Base-by-base conservation (phyloP, 2,113 vertebrate species). In the Cettia cetti region DNA sequence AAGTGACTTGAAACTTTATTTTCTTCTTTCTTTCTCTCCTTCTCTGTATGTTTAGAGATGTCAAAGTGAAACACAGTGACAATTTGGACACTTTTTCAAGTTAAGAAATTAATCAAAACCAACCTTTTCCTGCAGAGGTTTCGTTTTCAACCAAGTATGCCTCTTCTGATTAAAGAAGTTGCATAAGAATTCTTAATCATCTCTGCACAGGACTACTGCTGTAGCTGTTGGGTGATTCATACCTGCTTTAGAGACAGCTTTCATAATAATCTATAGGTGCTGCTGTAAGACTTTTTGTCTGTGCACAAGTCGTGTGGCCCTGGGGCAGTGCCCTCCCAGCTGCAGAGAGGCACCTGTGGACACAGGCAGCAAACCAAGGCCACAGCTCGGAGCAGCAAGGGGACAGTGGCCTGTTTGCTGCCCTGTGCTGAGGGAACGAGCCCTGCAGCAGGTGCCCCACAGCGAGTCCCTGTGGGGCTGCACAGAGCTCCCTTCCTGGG, bases 61-160 rank as follows among this genome's bases (percentile, higher is more conserved):
- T 86, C 93, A 71, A 91, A 92, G 49, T 89, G 94, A 92, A 86
- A 94, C 56, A 70, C n/a, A 31, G 10, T 82, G 64, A 79, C 39
- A 90, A 94, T 54, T 86, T 52, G 68, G 71, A 93, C 30, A 75
- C 52, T 71, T 95, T 92, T 92, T 94, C 74, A 90, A 68, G 88
- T 94, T 71, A 72, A 93, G 86, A 95, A 97, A 96, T 94, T 94
- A 90, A 96, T 95, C 88, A 94, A 97, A 97, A 90, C 94, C 90
- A 95, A 92, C 47, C 61, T 94, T 96, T 96, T 96, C 95, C 94
- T 96, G 76, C 80, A 90, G 35, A 84, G 76, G 94, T 94, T 96
- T 97, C 94, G 89, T 94, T 94, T 96, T 96, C 92, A 93, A 39
- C 92, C 95, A 94, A 94, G 60, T 49, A 95, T 81, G 88, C 80